Evolutionary conservation across 2,888 invertebrate genomes (phyloP), one percentile per base, ranked within the genome.

Genomic region (Dyspetes luteomarginatus): DNA sequence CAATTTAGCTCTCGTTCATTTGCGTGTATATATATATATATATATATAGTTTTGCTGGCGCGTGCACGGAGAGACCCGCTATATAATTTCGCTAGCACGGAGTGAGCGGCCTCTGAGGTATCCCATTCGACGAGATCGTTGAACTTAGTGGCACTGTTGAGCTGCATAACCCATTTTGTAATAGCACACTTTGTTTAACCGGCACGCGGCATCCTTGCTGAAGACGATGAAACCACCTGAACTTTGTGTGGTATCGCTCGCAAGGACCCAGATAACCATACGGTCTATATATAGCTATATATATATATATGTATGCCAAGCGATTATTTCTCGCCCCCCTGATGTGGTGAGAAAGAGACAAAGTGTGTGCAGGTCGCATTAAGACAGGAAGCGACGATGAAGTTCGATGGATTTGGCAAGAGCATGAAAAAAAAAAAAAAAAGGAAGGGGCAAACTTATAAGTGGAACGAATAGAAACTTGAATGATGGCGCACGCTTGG

Each of bases 141-240:
- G 90, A 91, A 90, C 91, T 85, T 88, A 83, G 73, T 78, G 84
- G 88, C 89, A 90, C 90, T 90, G 89, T 89, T 86, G 88, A 88
- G 89, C 90, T 89, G 90, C 91, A 90, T 91, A 91, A 92, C 91
- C 91, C 89, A 92, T 92, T 91, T 91, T 92, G 91, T 91, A 92
- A 91, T 89, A 91, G 91, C 90, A 91, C 91, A 91, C 91, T 91
- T 91, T 90, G 89, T 88, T 86, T 86, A 87, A 89, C 89, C 88
- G 89, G 90, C 89, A 88, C 88, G 87, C 89, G 89, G 86, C 86
- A 89, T 89, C 89, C 88, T 90, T 87, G 85, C 81, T 80, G 73
- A 83, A 83, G 83, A 83, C 68, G 52, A 72, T 64, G 64, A 45
- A 73, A 36, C 48, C 28, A 58, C 15, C 62, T 36, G 41, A 50